Evolutionary conservation across 2,888 invertebrate species (phyloP), one percentile per base, ranked within the genome.

Genomic region (Ellobium chinense): DNA sequence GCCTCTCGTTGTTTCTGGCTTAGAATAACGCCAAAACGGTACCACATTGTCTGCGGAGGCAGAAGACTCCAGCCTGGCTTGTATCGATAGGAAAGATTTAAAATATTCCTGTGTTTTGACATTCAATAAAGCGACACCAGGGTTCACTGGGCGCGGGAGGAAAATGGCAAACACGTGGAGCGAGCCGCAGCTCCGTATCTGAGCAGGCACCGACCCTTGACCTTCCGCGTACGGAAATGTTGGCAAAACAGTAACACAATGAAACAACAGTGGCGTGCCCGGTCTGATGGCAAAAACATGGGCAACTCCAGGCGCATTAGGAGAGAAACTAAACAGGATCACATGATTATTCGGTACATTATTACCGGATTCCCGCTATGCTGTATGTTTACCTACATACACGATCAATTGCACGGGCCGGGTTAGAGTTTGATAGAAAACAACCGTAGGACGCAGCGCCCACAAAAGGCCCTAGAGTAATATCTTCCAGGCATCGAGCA

Each of bases 231-330:
- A 63, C 36, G 74, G 74, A 74, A 74, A 74, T 74, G 74, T 74
- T 74, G 74, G 74, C 39, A 74, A 74, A 74, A 74, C 74, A 74
- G 74, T 46, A 74, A 63, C 74, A 74, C 63, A 74, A 63, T 74
- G 74, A 62, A 63, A 74, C 63, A 74, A 74, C 74, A 74, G 9
- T 14, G 63, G 74, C 74, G 63, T 74, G 74, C 74, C 74, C 54
- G 21, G 46, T 39, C 31, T 46, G 63, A 74, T 74, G 74, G 46
- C 21, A 39, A 74, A 37, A 74, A 46, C 74, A 54, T 74, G 74
- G 74, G 24, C 39, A 31, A 24, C 29, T 18, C 46, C 27, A 46
- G 63, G 46, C 31, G 54, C 63, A 74, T 74, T 74, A 74, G 74
- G 74, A 36, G 29, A 63, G 74, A 74, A 74, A 63, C 63, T 74